phyloP scores from a whole-genome alignment of 2,888 invertebrate genomes.

The Willowsia nigromaculata region DNA sequence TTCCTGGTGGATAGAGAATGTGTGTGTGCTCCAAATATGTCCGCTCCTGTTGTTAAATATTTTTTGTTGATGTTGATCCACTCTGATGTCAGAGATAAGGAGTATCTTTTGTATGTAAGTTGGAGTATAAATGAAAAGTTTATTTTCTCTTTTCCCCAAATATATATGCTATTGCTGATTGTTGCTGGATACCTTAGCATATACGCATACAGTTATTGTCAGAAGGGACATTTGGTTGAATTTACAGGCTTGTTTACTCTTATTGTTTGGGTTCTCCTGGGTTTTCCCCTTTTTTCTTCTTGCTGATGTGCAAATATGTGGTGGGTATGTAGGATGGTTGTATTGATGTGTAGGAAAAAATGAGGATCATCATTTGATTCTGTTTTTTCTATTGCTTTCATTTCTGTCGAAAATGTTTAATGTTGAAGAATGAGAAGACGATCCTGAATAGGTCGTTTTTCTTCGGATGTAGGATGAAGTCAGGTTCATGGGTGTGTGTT shows the following conservation, averaged over 20 bases:
- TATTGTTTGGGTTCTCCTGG: neutral
- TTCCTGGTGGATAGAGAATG: neutral
- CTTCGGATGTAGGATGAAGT: too few species aligned
- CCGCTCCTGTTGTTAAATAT: neutral
- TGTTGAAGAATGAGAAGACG: constrained; percentile 15
- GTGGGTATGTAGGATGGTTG: neutral
- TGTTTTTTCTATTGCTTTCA: constrained; percentile 3
- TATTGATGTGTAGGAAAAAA: constrained; percentile 27
- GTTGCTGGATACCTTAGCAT: neutral
- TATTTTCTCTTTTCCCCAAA: neutral
- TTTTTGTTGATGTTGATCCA: neutral
- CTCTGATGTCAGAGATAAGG: neutral
- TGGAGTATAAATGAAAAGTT: too few species aligned
- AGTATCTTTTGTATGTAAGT: neutral
- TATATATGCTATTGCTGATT: neutral
- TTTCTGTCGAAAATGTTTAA: constrained; percentile 33
- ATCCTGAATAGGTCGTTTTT: neutral
- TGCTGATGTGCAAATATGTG: neutral
- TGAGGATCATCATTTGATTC: constrained; percentile 41
- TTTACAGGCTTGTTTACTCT: constrained; percentile 52
- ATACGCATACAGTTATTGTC: constrained; percentile 7
- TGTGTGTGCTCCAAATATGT: neutral
- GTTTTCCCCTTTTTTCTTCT: neutral
- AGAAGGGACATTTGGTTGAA: constrained; percentile 36
- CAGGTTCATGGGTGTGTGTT: too few species aligned